Evolutionary conservation across 2,113 vertebrate genomes (phyloP).

Genomic region (Pteronura brasiliensis): DNA sequence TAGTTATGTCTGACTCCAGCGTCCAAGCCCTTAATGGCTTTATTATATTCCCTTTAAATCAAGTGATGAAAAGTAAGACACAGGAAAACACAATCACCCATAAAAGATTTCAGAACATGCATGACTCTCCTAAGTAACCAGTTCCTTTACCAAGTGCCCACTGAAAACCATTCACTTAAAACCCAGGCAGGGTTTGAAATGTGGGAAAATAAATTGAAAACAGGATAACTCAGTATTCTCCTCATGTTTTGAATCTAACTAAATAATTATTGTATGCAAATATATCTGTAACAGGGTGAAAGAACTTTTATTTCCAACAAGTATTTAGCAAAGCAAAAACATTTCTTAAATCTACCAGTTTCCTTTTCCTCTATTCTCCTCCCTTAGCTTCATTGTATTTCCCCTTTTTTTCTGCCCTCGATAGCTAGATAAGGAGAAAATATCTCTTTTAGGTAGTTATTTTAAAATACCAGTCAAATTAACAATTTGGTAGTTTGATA

Average conservation of each 20-base stretch:
- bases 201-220: conserved; percentile 50
- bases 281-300: conserved; percentile 22
- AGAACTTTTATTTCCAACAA: conserved; percentile 54
- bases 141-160: conserved; percentile 35
- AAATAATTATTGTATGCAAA: conserved; percentile 33
- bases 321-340: conserved; percentile 52
- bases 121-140: conserved; percentile 23
- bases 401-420: neutral
- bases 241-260: conserved; percentile 59
- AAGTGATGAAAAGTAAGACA: conserved; percentile 53
- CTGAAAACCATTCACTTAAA: conserved; percentile 41
- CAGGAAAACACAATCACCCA: conserved; percentile 9
- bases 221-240: conserved; percentile 13
- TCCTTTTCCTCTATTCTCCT: conserved; percentile 24
- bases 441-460: conserved; percentile 72
- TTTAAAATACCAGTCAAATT: conserved; percentile 79
- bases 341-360: conserved; percentile 37
- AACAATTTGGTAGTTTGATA: conserved; percentile 80
- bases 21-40: conserved; percentile 24
- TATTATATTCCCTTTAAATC: conserved; percentile 49
- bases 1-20: neutral
- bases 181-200: conserved; percentile 40
- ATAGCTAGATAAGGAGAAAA: conserved; percentile 58
- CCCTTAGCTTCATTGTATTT: neutral
- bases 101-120: conserved; percentile 32